A percentile compares a stretch with the other conserved stretches of the same genome.
Conservation (phyloP, 2,113 vertebrate genomes). For the Caranx melampygus region DNA sequence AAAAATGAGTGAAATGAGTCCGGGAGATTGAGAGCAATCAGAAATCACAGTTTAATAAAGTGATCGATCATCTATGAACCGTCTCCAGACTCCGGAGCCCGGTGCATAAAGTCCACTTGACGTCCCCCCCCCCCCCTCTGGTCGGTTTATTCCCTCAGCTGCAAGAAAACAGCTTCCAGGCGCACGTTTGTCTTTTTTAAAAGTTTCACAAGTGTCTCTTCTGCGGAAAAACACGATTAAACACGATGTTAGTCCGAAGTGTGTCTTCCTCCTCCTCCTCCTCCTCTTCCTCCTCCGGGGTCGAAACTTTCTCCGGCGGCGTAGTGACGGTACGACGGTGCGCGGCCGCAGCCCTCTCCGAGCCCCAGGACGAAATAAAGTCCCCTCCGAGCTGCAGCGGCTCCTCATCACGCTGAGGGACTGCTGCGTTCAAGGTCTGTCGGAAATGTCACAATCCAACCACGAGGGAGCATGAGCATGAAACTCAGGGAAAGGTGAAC, state of each 20-base stretch:
- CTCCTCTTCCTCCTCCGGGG: background rate
- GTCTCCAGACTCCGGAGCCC: constrained; percentile 5
- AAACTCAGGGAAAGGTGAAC: background rate
- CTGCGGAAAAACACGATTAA: background rate
- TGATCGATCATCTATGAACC: background rate
- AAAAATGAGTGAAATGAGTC: background rate
- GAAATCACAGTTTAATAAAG: background rate
- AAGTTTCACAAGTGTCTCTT: constrained; percentile 20
- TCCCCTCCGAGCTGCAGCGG: constrained; percentile 48
- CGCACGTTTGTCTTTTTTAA: background rate
- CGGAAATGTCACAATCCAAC: constrained; percentile 19
- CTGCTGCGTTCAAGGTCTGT: constrained; percentile 56
- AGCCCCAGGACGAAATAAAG: constrained; percentile 60
- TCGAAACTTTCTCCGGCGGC: background rate
- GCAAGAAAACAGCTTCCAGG: background rate
- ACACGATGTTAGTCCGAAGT: background rate
- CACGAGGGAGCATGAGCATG: background rate
- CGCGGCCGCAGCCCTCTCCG: constrained; percentile 27
- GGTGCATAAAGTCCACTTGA: constrained; percentile 55
- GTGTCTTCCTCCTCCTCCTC: background rate
- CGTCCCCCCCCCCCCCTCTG: background rate
- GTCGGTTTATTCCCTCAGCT: constrained; percentile 39
- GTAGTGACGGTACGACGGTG: background rate
- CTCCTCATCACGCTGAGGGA: constrained; percentile 44
- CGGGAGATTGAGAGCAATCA: background rate